These are phyloP conservation scores for Stegana nigrithorax DNA, from an alignment of 2,888 invertebrate species.

Conservation along the genomic window DNA sequence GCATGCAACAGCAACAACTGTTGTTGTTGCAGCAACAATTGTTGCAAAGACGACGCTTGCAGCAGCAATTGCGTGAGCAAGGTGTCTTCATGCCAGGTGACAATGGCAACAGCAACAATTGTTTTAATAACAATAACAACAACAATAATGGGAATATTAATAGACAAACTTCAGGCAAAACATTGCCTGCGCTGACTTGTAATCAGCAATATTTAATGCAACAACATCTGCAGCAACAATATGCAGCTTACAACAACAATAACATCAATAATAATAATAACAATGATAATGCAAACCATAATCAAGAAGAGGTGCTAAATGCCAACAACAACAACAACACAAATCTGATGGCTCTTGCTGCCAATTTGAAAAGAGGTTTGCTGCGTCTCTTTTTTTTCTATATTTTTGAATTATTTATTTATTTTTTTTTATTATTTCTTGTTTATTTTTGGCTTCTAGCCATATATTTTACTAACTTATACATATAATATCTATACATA, in stretches of 20 bases:
- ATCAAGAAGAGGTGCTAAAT: slow-evolving; percentile 44
- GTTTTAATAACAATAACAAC: slow-evolving; percentile 16
- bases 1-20: slow-evolving; percentile 67
- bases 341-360: not conserved
- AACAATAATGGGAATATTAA: slow-evolving; percentile 25
- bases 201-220: slow-evolving; percentile 61
- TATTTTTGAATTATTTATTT: slow-evolving; percentile 2
- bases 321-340: slow-evolving; percentile 37
- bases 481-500: no score
- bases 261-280: slow-evolving; percentile 28
- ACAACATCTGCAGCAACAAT: slow-evolving; percentile 45
- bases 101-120: slow-evolving; percentile 13
- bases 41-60: slow-evolving; percentile 68
- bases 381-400: not conserved
- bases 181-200: slow-evolving; percentile 45
- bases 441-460: no score
- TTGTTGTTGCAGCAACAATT: slow-evolving; percentile 65
- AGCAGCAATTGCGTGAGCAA: slow-evolving; percentile 61
- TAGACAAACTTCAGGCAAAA: slow-evolving; percentile 27
- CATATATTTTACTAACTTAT: no score
- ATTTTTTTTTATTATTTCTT: no score
- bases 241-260: slow-evolving; percentile 23
- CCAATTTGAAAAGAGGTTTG: no score
- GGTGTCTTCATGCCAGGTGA: slow-evolving; percentile 41
- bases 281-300: slow-evolving; percentile 29